These are phyloP conservation scores for Melanotaenia duboulayi DNA, from an alignment of 2,113 vertebrate genomes.

Conservation along the genomic window DNA sequence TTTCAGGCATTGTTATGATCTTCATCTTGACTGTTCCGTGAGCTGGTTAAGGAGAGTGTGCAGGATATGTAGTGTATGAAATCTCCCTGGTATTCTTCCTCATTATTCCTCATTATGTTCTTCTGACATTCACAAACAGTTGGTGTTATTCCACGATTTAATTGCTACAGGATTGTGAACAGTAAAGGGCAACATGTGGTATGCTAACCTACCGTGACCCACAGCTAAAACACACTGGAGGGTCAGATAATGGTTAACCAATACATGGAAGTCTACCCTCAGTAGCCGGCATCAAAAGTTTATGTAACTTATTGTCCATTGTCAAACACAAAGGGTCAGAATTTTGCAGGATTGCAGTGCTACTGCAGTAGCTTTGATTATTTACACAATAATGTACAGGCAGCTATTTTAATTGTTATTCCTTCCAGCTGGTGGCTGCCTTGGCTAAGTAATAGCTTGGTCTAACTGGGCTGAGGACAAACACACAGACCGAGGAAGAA, in stretches of 20 bases:
- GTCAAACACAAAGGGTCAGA: not conserved
- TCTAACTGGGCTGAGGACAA: too few relatives aligned
- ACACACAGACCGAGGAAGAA: too few relatives aligned
- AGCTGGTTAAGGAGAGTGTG: not conserved
- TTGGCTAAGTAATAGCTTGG: not conserved
- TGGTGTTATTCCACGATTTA: not conserved
- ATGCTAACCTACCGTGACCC: constrained; percentile 9
- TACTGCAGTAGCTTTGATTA: not conserved
- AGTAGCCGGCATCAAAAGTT: constrained; percentile 15
- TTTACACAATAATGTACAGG: not conserved
- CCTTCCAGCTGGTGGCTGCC: not conserved
- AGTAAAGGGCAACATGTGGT: not conserved
- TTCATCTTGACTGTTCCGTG: not conserved
- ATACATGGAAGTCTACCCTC: constrained; percentile 25
- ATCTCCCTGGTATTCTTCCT: not conserved
- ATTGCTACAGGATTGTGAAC: not conserved
- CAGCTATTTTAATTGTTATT: not conserved
- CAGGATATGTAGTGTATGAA: not conserved
- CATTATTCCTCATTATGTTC: not conserved
- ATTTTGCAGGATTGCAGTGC: not conserved
- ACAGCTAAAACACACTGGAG: not conserved
- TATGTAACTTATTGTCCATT: constrained; percentile 3
- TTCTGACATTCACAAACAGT: not conserved
- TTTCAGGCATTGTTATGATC: too few relatives aligned
- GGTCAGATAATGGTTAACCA: constrained; percentile 34